A percentile compares a stretch with the other conserved stretches of the same genome.
phyloP scores from a whole-genome alignment of 2,797 vertebrate species.

The Cyclura pinguis region DNA sequence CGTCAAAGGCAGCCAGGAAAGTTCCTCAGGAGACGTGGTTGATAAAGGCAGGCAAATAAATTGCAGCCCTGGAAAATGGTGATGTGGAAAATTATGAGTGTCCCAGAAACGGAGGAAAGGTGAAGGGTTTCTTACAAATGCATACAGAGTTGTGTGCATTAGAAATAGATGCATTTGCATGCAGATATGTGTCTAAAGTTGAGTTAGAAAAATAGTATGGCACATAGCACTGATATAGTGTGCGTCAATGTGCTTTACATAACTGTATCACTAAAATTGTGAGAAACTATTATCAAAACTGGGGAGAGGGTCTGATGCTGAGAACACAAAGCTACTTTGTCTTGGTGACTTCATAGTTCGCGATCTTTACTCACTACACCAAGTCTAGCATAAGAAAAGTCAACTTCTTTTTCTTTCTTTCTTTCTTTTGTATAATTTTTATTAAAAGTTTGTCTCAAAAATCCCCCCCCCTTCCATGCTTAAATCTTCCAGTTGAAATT shows the following conservation, averaged over 20 bases:
- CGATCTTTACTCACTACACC: not conserved
- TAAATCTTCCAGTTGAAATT: too few species aligned
- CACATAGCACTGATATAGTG: not conserved
- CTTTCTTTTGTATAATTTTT: too few species aligned
- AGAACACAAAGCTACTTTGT: not conserved
- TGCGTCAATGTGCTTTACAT: not conserved
- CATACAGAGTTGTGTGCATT: not conserved
- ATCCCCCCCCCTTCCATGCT: too few species aligned
- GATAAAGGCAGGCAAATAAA: slow-evolving; percentile 70
- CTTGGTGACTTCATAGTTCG: not conserved
- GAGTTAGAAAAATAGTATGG: not conserved
- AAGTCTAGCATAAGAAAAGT: not conserved
- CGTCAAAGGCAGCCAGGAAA: slow-evolving; percentile 53
- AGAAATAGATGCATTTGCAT: not conserved
- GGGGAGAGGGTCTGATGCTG: not conserved
- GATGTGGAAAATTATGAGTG: slow-evolving; percentile 38
- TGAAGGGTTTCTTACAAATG: slow-evolving; percentile 51
- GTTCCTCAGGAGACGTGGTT: slow-evolving; percentile 54
- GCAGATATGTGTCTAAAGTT: not conserved
- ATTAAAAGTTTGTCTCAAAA: too few species aligned
- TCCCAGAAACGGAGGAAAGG: slow-evolving; percentile 62
- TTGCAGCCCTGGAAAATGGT: slow-evolving; percentile 48
- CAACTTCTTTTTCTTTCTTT: not conserved
- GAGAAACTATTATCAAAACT: not conserved
- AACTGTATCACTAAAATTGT: not conserved